Base-by-base conservation (phyloP, 2,797 vertebrate species). In the Selene dorsalis region DNA sequence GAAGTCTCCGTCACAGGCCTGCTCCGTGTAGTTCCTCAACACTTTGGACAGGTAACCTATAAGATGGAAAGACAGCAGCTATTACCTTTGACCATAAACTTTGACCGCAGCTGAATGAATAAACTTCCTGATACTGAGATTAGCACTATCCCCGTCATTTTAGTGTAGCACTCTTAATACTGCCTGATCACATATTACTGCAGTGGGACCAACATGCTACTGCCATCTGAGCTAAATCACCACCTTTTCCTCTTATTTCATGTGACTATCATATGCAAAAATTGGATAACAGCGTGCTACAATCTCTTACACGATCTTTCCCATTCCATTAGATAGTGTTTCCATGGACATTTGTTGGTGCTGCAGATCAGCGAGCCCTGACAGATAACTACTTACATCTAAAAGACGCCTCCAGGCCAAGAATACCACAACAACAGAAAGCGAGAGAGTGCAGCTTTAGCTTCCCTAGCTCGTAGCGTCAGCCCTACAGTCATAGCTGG, bases 1-100 rank as follows among this genome's bases (percentile, higher is more conserved):
- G 69, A 96, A 94, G 77, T 96, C 96, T 83, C 96, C 96, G 87
- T 97, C 96, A 2, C 96, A 97, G 50, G 96, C 96, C 76, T 94
- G 95, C 75, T 95, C 94, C 0, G 95, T 96, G 90, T 97, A 96
- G 92, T 97, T 97, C 91, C 89, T 96, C 84, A 97, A 85, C 50
- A 95, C 95, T 88, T 93, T 95, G 65, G 96, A 96, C 84, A 97
- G 91, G 83, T 96, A 97, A 81, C 94, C 96, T 97, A 75, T 22
- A 78, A 86, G 74, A 87, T 18, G 71, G 38, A 22, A 41, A 74
- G 39, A 80, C 64, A 57, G 28, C 17, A 66, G 47, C 32, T 2
- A 26, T 80, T 67, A 81, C 26, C 32, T 2, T 26, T 79, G 64
- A 81, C 30, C 5, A 3, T 10, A 30, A 32, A 18, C 41, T 53